Percentiles rank a stretch among this genome's conserved stretches.
phyloP scores from a whole-genome alignment of 2,888 invertebrate genomes.

The Drosophila diplacantha region DNA sequence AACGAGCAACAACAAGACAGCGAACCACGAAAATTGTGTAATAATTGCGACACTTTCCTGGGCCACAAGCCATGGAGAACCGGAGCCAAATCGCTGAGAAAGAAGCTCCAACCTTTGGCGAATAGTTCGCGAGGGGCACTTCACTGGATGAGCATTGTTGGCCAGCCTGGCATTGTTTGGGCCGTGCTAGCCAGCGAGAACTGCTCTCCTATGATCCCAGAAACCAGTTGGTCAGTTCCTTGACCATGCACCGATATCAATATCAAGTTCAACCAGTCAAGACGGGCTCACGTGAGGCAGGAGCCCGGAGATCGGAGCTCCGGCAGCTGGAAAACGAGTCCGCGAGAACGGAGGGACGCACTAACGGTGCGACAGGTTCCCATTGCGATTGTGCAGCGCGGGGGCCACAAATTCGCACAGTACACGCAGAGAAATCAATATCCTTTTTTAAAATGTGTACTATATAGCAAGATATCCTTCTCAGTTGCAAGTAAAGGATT shows the following conservation, averaged over 20 bases:
- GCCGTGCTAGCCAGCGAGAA: constrained; percentile 22
- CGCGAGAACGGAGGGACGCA: constrained; percentile 34
- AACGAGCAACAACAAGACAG: constrained; percentile 26
- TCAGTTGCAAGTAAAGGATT: neutral
- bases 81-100: constrained; percentile 25
- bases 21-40: constrained; percentile 57
- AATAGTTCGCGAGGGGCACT: constrained; percentile 26
- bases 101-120: constrained; percentile 35
- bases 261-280: constrained; percentile 75
- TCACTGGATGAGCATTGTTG: constrained; percentile 41
- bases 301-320: constrained; percentile 20
- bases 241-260: constrained; percentile 53
- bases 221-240: constrained; percentile 56
- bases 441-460: rapidly evolving
- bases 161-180: constrained; percentile 37
- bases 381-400: constrained; percentile 24
- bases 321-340: constrained; percentile 23
- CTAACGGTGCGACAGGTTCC: constrained; percentile 66
- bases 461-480: neutral
- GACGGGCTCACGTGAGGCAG: constrained; percentile 32
- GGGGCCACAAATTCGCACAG: constrained; percentile 28
- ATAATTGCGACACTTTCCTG: constrained; percentile 62
- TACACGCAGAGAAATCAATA: constrained; percentile 20
- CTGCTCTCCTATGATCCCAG: constrained; percentile 23
- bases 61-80: constrained; percentile 45